These are phyloP conservation scores for Ophraella communa DNA, from an alignment of 2,888 invertebrate species.

Conservation along the genomic window DNA sequence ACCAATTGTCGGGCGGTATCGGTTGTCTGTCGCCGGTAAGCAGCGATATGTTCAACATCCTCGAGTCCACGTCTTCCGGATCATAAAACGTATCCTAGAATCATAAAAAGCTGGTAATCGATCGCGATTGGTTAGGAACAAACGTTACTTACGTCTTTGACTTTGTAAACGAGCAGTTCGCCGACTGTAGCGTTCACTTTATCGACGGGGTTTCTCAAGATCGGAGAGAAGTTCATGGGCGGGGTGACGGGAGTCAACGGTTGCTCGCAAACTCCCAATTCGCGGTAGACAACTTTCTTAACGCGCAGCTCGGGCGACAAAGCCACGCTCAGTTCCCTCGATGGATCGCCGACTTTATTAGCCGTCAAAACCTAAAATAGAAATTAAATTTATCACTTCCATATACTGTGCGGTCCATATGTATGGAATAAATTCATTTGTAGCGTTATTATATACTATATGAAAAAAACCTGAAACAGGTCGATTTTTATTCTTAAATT, in stretches of 20 bases:
- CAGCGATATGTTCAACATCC: conserved; percentile 74
- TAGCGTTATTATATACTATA: too few relatives aligned
- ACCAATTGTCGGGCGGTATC: conserved; percentile 76
- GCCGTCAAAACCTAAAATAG: conserved; percentile 60
- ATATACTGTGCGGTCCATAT: too few relatives aligned
- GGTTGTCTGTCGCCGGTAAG: conserved; percentile 75
- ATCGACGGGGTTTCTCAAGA: conserved; percentile 85
- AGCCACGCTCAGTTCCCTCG: conserved; percentile 65
- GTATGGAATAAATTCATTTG: too few relatives aligned
- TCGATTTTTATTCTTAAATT: too few relatives aligned
- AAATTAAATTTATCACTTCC: conserved; percentile 13
- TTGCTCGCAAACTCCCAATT: conserved; percentile 73
- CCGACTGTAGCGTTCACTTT: conserved; percentile 83
- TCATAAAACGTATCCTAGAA: conserved; percentile 87
- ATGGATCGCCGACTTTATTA: conserved; percentile 67
- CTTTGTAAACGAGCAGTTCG: conserved; percentile 78
- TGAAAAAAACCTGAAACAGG: too few relatives aligned
- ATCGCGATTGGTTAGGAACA: too few relatives aligned
- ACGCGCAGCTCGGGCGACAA: conserved; percentile 73
- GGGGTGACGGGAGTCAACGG: conserved; percentile 54
- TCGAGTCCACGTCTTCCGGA: conserved; percentile 80
- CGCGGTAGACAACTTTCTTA: conserved; percentile 69
- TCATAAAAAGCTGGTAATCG: too few relatives aligned
- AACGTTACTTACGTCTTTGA: conserved; percentile 77
- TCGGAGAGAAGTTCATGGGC: conserved; percentile 73